Evolutionary conservation across 2,797 vertebrate species (phyloP).

Genomic region (Danio tinwini): DNA sequence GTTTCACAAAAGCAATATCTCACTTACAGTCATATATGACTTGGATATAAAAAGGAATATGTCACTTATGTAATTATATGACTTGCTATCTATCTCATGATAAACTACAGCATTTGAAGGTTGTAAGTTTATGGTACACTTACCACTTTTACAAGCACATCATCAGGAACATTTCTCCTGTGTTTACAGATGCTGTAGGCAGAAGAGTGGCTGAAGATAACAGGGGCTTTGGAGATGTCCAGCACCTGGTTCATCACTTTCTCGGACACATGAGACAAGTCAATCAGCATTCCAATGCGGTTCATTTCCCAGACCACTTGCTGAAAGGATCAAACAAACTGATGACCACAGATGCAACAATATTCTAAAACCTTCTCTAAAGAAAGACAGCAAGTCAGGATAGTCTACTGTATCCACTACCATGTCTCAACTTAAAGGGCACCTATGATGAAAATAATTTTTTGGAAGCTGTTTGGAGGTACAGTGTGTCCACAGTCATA

Average conservation of each 20-base stretch:
- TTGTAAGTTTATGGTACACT: conserved; percentile 59
- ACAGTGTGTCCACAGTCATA: no score
- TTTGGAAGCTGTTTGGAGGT: no score
- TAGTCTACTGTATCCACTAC: neutral
- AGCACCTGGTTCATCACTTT: conserved; percentile 84
- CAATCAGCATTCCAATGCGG: conserved; percentile 90
- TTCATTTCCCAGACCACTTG: conserved; percentile 90
- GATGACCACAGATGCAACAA: neutral
- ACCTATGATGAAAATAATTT: no score
- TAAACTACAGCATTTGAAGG: neutral
- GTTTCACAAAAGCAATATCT: no score
- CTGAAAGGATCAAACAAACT: conserved; percentile 60
- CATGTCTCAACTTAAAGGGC: neutral
- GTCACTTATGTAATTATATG: no score
- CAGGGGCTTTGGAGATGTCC: conserved; percentile 80
- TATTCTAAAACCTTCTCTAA: neutral
- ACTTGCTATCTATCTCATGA: no score
- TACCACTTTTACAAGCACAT: conserved; percentile 85
- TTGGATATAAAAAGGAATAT: no score
- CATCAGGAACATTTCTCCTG: conserved; percentile 88
- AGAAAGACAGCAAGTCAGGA: neutral
- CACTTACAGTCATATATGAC: no score
- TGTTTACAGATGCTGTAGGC: conserved; percentile 80
- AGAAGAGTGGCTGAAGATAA: conserved; percentile 96
- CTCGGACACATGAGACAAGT: conserved; percentile 87